Base-by-base conservation (phyloP, 2,888 invertebrate species). In the Folsomia manolachei region DNA sequence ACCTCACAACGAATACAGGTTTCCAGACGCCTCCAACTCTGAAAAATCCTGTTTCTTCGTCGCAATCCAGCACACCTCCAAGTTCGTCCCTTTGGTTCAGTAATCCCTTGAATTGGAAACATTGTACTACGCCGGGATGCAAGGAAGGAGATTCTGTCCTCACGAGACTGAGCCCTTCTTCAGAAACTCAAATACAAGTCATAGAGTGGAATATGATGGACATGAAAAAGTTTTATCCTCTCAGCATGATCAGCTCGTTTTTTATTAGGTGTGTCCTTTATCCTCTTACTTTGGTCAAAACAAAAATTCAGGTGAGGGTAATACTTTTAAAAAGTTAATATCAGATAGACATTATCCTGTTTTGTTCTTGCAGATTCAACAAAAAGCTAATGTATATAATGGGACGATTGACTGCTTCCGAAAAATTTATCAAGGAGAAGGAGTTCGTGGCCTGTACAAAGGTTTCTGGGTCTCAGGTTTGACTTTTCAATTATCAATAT, bases 121-220 rank as follows among this genome's bases (percentile, higher is more conserved):
- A 14, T 23, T 62, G 62, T 25, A 23, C 26, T 11, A 24, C 19
- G 7, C 62, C 62, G 69, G 67, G 26, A 51, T 52, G 68, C 11
- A 64, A 68, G 1, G 71, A 75, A 1, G 24, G 60, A 21, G 70
- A 70, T 9, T 11, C 26, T 1, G 18, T 70, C 25, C 56, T 72
- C 9, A 19, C 67, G 18, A 62, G 73, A 19, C 27, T 73, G n/a
- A 64, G 73, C 2, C 71, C 73, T 24, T 71, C 71, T 1, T 64
- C 66, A 7, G 75, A 73, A 64, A 70, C 67, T 61, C 74, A 75
- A 27, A 77, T 80, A 51, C 77, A 79, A 77, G 75, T 80, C 19
- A 95, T 98, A 76, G 97, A 98, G 85, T 94, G 97, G 93, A 90
- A 95, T 79, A 98, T 98, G 97, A 93, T 98, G 95, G 93, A 98